Percentiles rank a stretch among this genome's conserved stretches.
phyloP scores from a whole-genome alignment of 2,888 invertebrate species.

The Oxytorus armatus region DNA sequence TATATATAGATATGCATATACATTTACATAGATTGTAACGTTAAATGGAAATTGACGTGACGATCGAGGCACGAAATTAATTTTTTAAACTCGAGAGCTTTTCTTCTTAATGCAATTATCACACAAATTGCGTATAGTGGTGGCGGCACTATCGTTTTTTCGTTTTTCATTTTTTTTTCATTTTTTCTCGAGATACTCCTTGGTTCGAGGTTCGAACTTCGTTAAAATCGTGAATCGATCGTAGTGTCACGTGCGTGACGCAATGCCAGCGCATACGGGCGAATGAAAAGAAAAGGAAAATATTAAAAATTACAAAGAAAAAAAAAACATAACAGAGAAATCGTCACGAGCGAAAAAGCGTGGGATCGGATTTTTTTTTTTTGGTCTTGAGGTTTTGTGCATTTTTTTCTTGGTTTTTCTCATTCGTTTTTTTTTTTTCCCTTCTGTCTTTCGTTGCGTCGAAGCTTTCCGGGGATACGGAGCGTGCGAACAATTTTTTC shows the following conservation, averaged over 20 bases:
- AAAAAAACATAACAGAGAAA: constrained; percentile 41
- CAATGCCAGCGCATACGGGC: constrained; percentile 28
- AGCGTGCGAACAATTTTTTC: constrained; percentile 53
- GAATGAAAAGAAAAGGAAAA: constrained; percentile 5
- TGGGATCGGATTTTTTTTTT: constrained; percentile 54
- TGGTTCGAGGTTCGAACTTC: background rate
- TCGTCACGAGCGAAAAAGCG: constrained; percentile 60
- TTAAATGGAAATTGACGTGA: constrained; percentile 52
- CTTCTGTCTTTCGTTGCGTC: constrained; percentile 25
- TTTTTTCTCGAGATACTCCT: background rate
- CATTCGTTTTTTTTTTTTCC: constrained; percentile 14
- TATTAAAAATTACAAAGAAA: constrained; percentile 22
- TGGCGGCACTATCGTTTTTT: too few relatives aligned
- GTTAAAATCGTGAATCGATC: constrained; percentile 50
- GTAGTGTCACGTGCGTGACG: constrained; percentile 32
- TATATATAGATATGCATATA: too few relatives aligned
- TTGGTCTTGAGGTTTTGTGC: constrained; percentile 40
- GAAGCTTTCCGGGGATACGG: constrained; percentile 28
- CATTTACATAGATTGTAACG: constrained; percentile 65
- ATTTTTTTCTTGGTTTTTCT: constrained; percentile 24
- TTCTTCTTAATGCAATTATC: too few relatives aligned
- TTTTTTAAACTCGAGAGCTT: too few relatives aligned
- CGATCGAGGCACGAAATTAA: constrained; percentile 51
- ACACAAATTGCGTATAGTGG: too few relatives aligned
- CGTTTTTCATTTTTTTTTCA: constrained; percentile 11